A percentile compares a stretch with the other conserved stretches of the same genome.
Conservation (phyloP, 1,140 invertebrate genomes). For the Brachionus angularis region DNA sequence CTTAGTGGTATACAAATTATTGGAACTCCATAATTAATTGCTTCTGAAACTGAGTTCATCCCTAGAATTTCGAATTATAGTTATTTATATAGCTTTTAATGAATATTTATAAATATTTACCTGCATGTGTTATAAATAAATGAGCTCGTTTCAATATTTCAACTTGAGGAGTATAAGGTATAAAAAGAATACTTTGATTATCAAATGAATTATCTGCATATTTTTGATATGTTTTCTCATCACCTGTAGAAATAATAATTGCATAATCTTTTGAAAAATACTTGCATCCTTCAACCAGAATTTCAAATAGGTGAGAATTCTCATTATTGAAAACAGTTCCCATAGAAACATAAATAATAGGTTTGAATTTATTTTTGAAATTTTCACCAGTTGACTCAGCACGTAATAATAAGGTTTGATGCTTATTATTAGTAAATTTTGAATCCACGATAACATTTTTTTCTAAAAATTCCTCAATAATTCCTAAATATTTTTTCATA, state of each 20-base stretch:
- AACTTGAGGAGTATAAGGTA: conserved; percentile 40
- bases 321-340: conserved; percentile 43
- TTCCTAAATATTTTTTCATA: conserved; percentile 25
- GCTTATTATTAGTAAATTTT: background rate
- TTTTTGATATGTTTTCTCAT: conserved; percentile 40
- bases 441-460: background rate
- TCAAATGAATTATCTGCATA: background rate
- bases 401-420: background rate
- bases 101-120: too few species aligned
- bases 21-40: conserved; percentile 38
- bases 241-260: conserved; percentile 31
- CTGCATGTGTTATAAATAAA: conserved; percentile 41
- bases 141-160: conserved; percentile 36
- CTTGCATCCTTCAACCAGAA: conserved; percentile 10
- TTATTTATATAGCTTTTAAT: too few species aligned
- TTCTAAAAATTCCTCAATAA: conserved; percentile 35
- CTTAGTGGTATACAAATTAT: conserved; percentile 40
- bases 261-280: conserved; percentile 14
- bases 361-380: conserved; percentile 29
- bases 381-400: conserved; percentile 37
- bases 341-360: conserved; percentile 41
- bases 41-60: conserved; percentile 41
- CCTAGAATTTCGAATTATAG: too few species aligned
- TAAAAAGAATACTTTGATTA: conserved; percentile 15
- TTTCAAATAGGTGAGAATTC: conserved; percentile 29